Evolutionary conservation across 1,140 invertebrate genomes (phyloP), one percentile per base, ranked within the genome.

Genomic region (Gryon sp.): DNA sequence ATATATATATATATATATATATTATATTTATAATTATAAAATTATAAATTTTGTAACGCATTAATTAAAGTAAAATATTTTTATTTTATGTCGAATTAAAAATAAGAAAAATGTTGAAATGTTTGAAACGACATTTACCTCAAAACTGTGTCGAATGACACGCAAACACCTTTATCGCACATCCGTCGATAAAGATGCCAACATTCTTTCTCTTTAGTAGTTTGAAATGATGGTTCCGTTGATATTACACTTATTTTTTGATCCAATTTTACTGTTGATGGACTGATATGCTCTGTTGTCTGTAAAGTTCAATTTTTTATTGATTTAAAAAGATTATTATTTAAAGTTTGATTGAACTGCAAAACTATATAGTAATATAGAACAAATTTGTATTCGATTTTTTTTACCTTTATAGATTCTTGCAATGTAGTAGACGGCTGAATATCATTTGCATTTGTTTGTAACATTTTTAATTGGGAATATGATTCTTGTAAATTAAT

Each of bases 111-210:
- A n/a, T n/a, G n/a, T n/a, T n/a, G n/a, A n/a, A n/a, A n/a, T n/a
- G n/a, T n/a, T n/a, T n/a, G n/a, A n/a, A n/a, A n/a, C n/a, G n/a
- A n/a, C n/a, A n/a, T n/a, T n/a, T 73, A 89, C 85, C 92, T 90
- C 24, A 93, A 83, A 20, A 93, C 91, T 0, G 92, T 93, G 46
- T 93, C 92, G 59, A 92, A 93, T 2, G 91, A 92, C 2, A 93
- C 90, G 28, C 88, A 91, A n/a, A 93, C 89, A 0, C 92, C 92
- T 82, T 93, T 93, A 65, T 91, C 91, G n/a, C 88, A 90, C 92
- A 93, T 93, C 86, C 91, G 90, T 52, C 90, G 89, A 63, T 91
- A 93, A 40, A 93, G 85, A 46, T 91, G 90, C 92, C 92, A 93
- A 78, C 92, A 93, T 82, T 93, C 92, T 75, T 91, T 89, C 72